These are phyloP conservation scores for Diarsia dahlii DNA, from an alignment of 2,888 invertebrate genomes.

Conservation along the genomic window DNA sequence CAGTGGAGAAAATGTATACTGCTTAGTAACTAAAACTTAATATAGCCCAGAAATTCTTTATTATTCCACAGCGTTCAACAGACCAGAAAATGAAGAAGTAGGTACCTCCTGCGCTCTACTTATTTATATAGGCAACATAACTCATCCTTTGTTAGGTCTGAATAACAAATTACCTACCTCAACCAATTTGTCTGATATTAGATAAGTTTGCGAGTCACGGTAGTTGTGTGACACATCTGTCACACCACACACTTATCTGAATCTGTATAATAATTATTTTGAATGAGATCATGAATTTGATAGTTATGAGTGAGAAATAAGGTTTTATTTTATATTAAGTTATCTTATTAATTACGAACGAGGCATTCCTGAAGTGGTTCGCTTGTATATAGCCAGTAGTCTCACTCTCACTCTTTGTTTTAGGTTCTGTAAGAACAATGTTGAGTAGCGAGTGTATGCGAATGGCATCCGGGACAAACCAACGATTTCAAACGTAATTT, in stretches of 20 bases:
- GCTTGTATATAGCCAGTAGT: too few relatives aligned
- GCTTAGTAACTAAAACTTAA: neutral
- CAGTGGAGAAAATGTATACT: neutral
- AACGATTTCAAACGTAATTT: neutral
- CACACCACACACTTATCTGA: neutral
- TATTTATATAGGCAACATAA: neutral
- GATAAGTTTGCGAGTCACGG: conserved; percentile 6
- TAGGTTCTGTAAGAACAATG: too few relatives aligned
- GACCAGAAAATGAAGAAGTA: neutral
- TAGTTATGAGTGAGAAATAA: too few relatives aligned
- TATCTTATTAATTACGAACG: too few relatives aligned
- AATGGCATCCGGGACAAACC: too few relatives aligned
- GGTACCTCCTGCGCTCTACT: neutral
- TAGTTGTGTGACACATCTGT: neutral
- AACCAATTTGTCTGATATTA: conserved; percentile 5
- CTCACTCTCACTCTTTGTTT: neutral
- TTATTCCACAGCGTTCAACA: neutral
- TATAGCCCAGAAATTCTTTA: neutral
- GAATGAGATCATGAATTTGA: too few relatives aligned
- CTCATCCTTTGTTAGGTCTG: neutral
- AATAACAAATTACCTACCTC: conserved; percentile 1
- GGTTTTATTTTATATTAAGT: too few relatives aligned
- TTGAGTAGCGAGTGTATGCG: too few relatives aligned
- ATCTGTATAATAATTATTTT: neutral
- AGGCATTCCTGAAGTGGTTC: too few relatives aligned